A percentile compares a stretch with the other conserved stretches of the same genome.
These are phyloP conservation scores for Aythya fuligula DNA, from an alignment of 2,797 vertebrate genomes.

Conservation along the genomic window DNA sequence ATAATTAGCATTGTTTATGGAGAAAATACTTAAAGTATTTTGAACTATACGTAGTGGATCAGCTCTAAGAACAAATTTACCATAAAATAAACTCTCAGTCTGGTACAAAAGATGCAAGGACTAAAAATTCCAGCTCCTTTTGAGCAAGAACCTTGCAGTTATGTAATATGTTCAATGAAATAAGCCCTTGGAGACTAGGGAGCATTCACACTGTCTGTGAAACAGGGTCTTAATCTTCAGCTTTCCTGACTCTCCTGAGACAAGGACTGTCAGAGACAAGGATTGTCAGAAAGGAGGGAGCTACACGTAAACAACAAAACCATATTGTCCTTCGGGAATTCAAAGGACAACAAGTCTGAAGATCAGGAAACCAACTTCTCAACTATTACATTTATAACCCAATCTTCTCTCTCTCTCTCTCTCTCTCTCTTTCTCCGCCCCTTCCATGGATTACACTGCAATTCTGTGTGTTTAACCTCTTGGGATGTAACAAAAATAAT, in stretches of 20 bases:
- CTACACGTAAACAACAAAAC: not conserved
- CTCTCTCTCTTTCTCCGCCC: too few relatives aligned
- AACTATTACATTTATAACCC: not conserved
- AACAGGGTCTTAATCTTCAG: not conserved
- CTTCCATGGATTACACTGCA: not conserved
- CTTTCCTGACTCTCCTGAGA: not conserved
- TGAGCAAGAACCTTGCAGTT: not conserved
- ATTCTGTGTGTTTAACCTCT: not conserved
- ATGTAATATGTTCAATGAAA: not conserved
- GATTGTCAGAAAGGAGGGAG: not conserved
- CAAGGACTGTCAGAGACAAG: not conserved
- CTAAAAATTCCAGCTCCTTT: not conserved
- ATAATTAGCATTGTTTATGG: conserved; percentile 32
- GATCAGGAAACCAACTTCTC: not conserved
- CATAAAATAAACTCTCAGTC: not conserved
- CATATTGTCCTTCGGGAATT: not conserved
- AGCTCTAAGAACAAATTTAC: conserved; percentile 33
- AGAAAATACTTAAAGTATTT: conserved; percentile 16
- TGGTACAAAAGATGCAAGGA: not conserved
- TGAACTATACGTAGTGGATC: not conserved
- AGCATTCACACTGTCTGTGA: not conserved
- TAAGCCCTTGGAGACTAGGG: not conserved
- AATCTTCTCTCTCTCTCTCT: not conserved
- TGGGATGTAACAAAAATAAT: not conserved
- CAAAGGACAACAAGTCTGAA: not conserved